Percentiles rank a stretch among this genome's conserved stretches.
These are phyloP conservation scores for Diceros bicornis DNA, from an alignment of 2,797 vertebrate genomes.

Conservation along the genomic window DNA sequence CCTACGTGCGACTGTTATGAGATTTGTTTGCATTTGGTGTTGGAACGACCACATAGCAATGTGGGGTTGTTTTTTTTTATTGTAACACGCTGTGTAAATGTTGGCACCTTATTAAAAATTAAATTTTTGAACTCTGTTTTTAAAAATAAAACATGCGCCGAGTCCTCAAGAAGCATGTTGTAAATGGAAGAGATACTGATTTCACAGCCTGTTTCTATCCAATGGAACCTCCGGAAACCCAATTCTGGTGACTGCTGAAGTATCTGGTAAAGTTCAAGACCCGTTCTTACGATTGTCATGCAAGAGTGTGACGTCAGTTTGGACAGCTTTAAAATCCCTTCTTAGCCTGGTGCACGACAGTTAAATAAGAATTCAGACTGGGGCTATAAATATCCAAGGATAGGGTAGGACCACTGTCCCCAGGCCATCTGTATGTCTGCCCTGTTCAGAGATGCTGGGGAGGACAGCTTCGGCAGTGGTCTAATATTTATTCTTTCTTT, in stretches of 20 bases:
- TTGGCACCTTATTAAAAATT: conserved; percentile 84
- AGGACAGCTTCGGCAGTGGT: neutral
- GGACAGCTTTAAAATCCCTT: conserved; percentile 1
- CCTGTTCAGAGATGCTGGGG: neutral
- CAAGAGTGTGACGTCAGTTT: neutral
- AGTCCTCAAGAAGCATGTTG: conserved; percentile 52
- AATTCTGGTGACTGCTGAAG: neutral
- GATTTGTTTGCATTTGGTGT: conserved; percentile 56
- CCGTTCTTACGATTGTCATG: neutral
- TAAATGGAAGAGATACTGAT: conserved; percentile 65
- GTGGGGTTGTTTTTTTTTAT: conserved; percentile 48
- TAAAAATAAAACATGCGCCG: conserved; percentile 84
- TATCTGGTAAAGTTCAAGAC: neutral
- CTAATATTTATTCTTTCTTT: neutral
- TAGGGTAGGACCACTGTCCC: neutral
- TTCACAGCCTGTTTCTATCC: conserved; percentile 16
- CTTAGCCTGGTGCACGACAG: neutral
- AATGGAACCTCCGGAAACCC: neutral
- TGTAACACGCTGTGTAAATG: conserved; percentile 78
- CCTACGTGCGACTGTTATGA: conserved; percentile 72
- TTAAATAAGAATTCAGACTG: neutral
- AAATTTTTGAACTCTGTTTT: conserved; percentile 80
- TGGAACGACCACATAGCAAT: conserved; percentile 75
- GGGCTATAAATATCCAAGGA: neutral
- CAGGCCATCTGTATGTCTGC: neutral